phyloP scores from a whole-genome alignment of 1,140 invertebrate species.

The Neoseiulus cucumeris region DNA sequence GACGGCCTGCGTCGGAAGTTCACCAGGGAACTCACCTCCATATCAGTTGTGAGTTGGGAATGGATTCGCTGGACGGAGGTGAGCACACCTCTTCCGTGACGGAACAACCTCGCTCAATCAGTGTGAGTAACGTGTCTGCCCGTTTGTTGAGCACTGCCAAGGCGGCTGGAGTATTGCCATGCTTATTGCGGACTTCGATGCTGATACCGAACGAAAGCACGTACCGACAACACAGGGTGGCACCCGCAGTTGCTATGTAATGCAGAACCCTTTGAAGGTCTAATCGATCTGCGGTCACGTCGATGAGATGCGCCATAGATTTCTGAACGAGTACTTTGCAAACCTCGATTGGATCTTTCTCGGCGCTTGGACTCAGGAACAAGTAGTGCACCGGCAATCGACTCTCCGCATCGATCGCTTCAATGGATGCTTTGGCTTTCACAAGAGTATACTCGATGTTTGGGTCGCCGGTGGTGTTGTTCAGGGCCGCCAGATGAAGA shows the following conservation, averaged over 20 bases:
- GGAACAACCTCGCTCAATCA: neutral
- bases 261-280: slow-evolving; percentile 31
- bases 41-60: no score
- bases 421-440: slow-evolving; percentile 20
- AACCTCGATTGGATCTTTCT: slow-evolving; percentile 32
- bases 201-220: slow-evolving; percentile 20
- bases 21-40: no score
- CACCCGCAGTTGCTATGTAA: slow-evolving; percentile 30
- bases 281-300: slow-evolving; percentile 24
- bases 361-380: slow-evolving; percentile 25
- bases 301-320: slow-evolving; percentile 19
- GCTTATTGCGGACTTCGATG: slow-evolving; percentile 21
- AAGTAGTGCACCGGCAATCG: slow-evolving; percentile 31
- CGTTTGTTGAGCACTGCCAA: neutral
- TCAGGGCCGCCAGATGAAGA: slow-evolving; percentile 28
- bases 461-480: slow-evolving; percentile 25
- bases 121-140: neutral
- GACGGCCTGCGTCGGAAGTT: no score
- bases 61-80: no score
- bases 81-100: no score
- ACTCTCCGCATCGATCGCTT: slow-evolving; percentile 19
- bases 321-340: slow-evolving; percentile 21
- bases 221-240: slow-evolving; percentile 29
- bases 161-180: neutral
- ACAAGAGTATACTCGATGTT: slow-evolving; percentile 24